Conservation (phyloP, 2,113 vertebrate species). For the Macaca fascicularis region T2T-MFA8v1.1 NC_088393.1:46120001-46120500, state of each 20-base stretch:
- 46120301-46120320: neutral
- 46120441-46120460: too few species aligned
- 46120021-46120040: too few species aligned
- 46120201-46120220: neutral
- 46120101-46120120: neutral
- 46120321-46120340: neutral
- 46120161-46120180: neutral
- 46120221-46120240: neutral
- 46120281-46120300: neutral
- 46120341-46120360: neutral
- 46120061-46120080: neutral
- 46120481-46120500: too few species aligned
- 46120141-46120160: neutral
- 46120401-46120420: too few species aligned
- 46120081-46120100: neutral
- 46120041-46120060: accelerated
- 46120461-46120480: too few species aligned
- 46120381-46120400: too few species aligned
- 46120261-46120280: neutral
- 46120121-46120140: neutral
- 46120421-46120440: too few species aligned
- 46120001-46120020: too few species aligned
- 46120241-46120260: neutral
- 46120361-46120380: too few species aligned
- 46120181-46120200: neutral